These are phyloP conservation scores for Euzophera pinguis DNA, from an alignment of 2,888 invertebrate species.

Conservation along the genomic window DNA sequence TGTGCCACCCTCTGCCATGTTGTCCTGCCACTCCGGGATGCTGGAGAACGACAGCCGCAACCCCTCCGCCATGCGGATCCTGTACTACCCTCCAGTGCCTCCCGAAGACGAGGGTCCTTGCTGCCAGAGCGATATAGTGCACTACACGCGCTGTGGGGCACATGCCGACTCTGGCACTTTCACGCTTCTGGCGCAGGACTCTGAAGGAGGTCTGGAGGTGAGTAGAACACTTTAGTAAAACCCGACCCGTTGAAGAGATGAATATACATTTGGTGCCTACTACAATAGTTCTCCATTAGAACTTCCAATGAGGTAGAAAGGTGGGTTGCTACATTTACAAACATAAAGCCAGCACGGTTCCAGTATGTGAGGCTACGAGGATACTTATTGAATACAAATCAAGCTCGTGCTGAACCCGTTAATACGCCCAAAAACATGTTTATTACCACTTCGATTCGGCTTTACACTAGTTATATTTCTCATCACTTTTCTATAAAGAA, in stretches of 20 bases:
- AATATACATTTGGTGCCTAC: background rate
- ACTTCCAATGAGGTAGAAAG: no score
- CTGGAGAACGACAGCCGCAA: constrained; percentile 82
- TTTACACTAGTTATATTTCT: no score
- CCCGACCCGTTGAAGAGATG: background rate
- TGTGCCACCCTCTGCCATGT: constrained; percentile 80
- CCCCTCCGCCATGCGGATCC: constrained; percentile 83
- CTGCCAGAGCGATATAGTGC: constrained; percentile 43
- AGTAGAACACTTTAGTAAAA: constrained; percentile 4
- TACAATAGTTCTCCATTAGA: no score
- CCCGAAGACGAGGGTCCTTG: constrained; percentile 79
- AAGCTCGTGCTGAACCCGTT: no score
- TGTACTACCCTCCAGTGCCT: constrained; percentile 86
- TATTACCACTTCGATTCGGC: no score
- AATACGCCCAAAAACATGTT: no score
- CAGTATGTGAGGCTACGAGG: no score
- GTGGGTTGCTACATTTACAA: background rate
- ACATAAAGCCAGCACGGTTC: no score
- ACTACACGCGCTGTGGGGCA: constrained; percentile 83
- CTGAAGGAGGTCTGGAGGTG: constrained; percentile 87
- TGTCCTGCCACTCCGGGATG: constrained; percentile 84
- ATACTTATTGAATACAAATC: no score
- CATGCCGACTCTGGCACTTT: constrained; percentile 89
- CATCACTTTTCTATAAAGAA: background rate
- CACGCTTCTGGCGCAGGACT: constrained; percentile 86